A percentile compares a stretch with the other conserved stretches of the same genome.
These are phyloP conservation scores for Epinotia bilunana DNA, from an alignment of 2,888 invertebrate genomes.

Conservation along the genomic window DNA sequence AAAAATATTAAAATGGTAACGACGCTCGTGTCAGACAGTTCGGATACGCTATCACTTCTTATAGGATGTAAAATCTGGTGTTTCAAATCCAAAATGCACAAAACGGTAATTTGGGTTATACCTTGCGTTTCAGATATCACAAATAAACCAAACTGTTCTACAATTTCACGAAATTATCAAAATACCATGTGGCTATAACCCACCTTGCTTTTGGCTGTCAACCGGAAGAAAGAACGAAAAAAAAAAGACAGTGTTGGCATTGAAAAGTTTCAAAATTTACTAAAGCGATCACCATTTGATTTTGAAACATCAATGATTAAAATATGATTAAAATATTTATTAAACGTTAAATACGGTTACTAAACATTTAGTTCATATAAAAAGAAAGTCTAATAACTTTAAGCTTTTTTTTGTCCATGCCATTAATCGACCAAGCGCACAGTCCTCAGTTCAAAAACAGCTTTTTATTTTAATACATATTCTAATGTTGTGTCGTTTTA, in stretches of 20 bases:
- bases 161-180: conserved; percentile 48
- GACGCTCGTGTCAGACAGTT: conserved; percentile 39
- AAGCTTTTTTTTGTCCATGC: no score
- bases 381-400: no score
- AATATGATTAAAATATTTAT: no score
- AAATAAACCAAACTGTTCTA: conserved; percentile 49
- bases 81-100: neutral
- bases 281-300: neutral
- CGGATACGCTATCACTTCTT: conserved; percentile 1
- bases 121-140: conserved; percentile 54
- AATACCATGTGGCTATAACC: conserved; percentile 77
- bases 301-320: no score
- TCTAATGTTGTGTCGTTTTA: no score
- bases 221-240: conserved; percentile 76
- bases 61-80: neutral
- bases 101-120: conserved; percentile 45
- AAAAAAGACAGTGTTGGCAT: conserved; percentile 50
- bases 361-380: no score
- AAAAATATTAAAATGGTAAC: neutral
- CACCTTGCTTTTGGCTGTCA: conserved; percentile 80
- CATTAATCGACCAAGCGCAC: no score
- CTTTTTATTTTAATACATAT: no score
- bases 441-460: no score
- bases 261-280: conserved; percentile 15
- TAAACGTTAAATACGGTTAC: no score